Evolutionary conservation across 2,113 vertebrate genomes (phyloP).

Genomic region (Malurus alboscapulatus): DNA sequence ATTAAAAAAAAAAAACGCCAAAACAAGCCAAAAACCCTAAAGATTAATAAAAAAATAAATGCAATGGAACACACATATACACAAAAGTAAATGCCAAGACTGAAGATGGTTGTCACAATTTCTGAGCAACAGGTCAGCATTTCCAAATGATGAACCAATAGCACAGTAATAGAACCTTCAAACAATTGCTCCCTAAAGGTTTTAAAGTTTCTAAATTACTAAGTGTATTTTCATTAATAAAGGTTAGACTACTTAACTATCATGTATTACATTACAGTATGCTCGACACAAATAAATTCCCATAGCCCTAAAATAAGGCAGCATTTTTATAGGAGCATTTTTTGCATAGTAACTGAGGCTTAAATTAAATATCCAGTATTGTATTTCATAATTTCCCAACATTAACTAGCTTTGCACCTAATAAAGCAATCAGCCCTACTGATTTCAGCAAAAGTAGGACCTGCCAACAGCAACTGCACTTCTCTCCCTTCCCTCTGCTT

Average conservation of each 20-base stretch:
- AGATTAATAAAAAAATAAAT: neutral
- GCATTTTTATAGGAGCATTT: neutral
- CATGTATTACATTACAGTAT: neutral
- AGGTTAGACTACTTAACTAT: neutral
- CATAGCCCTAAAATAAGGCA: neutral
- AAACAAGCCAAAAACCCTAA: neutral
- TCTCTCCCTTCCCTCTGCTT: neutral
- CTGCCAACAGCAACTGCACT: neutral
- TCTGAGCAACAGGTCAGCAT: conserved; percentile 5
- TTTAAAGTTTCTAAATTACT: neutral
- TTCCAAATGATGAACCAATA: neutral
- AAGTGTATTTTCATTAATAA: neutral
- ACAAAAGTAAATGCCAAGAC: neutral
- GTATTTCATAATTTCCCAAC: neutral
- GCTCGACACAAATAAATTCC: neutral
- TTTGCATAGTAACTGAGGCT: neutral
- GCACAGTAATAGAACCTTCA: neutral
- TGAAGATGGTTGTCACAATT: neutral
- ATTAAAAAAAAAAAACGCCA: neutral
- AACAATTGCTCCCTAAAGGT: neutral
- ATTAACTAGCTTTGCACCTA: neutral
- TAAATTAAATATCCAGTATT: neutral
- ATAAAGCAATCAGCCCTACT: neutral
- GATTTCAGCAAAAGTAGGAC: neutral
- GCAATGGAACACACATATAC: neutral